Evolutionary conservation across 1,140 invertebrate species (phyloP).

Genomic region (Campoletis sonorensis): DNA sequence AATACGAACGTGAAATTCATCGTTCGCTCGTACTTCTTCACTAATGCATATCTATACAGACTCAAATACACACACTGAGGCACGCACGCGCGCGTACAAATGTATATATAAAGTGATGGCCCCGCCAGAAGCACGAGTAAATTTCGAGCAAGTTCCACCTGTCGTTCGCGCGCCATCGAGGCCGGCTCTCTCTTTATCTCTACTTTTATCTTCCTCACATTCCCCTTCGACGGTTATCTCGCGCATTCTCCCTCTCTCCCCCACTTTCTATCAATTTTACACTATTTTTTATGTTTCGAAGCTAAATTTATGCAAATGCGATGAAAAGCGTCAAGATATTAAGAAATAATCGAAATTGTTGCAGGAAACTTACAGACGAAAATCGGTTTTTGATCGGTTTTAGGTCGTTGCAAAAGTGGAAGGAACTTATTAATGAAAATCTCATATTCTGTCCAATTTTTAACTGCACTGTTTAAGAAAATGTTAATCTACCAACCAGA

Average conservation of each 20-base stretch:
- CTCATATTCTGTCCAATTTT: no score
- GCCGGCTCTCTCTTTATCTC: slow-evolving; percentile 21
- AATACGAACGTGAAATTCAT: slow-evolving; percentile 11
- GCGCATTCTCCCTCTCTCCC: slow-evolving; percentile 7
- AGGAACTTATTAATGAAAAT: no score
- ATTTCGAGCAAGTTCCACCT: slow-evolving; percentile 60
- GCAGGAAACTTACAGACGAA: no score
- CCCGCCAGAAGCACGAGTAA: slow-evolving; percentile 49
- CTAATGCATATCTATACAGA: not conserved
- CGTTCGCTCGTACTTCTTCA: slow-evolving; percentile 17
- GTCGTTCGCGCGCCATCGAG: slow-evolving; percentile 49
- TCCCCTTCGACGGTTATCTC: slow-evolving; percentile 15
- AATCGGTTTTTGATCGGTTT: no score
- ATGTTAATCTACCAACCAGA: not conserved
- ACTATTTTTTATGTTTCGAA: slow-evolving; percentile 24
- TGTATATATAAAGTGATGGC: not conserved
- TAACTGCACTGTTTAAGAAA: not conserved
- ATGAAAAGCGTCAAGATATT: not conserved
- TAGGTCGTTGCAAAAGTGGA: no score
- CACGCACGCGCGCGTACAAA: not conserved
- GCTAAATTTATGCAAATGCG: not conserved
- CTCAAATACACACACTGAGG: slow-evolving; percentile 6
- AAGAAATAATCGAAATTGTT: no score
- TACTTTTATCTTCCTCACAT: not conserved
- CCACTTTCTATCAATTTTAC: slow-evolving; percentile 45